Conservation (phyloP, 2,797 vertebrate genomes). For the Periophthalmus magnuspinnatus region DNA sequence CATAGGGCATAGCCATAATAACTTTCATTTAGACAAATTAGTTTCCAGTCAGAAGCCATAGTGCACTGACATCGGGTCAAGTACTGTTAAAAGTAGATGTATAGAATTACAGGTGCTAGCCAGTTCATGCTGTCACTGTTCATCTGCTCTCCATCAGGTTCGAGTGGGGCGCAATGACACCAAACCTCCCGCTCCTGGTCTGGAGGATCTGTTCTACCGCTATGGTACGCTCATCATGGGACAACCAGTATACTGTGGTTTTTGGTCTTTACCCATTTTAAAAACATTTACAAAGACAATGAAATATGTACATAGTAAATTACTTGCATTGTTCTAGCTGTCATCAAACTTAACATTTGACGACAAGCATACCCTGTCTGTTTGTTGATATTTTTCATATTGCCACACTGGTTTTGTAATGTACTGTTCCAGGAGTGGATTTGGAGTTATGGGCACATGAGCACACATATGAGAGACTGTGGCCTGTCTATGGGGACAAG, state of each 20-base stretch:
- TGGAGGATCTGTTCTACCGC: constrained; percentile 79
- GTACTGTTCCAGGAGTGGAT: constrained; percentile 81
- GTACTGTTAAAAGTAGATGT: constrained; percentile 35
- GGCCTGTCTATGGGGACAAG: constrained; percentile 86
- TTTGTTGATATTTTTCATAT: constrained; percentile 8
- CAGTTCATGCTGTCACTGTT: constrained; percentile 31
- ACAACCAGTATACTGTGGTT: constrained; percentile 42
- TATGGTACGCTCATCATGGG: constrained; percentile 59
- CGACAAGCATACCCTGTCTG: background rate
- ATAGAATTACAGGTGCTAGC: constrained; percentile 27
- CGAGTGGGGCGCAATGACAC: constrained; percentile 72
- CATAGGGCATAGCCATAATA: constrained; percentile 44
- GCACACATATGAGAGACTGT: constrained; percentile 88
- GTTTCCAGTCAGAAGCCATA: constrained; percentile 47
- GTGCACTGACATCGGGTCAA: constrained; percentile 37
- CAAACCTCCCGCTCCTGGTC: constrained; percentile 72
- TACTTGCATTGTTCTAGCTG: too few species aligned
- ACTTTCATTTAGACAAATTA: constrained; percentile 61
- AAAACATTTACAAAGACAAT: constrained; percentile 30
- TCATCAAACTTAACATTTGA: background rate
- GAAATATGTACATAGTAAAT: too few species aligned
- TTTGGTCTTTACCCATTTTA: constrained; percentile 52
- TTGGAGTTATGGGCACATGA: constrained; percentile 90
- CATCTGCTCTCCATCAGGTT: constrained; percentile 68
- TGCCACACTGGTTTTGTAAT: background rate